Evolutionary conservation across 2,113 vertebrate species (phyloP).

Genomic region (Gymnorhina tibicen): DNA sequence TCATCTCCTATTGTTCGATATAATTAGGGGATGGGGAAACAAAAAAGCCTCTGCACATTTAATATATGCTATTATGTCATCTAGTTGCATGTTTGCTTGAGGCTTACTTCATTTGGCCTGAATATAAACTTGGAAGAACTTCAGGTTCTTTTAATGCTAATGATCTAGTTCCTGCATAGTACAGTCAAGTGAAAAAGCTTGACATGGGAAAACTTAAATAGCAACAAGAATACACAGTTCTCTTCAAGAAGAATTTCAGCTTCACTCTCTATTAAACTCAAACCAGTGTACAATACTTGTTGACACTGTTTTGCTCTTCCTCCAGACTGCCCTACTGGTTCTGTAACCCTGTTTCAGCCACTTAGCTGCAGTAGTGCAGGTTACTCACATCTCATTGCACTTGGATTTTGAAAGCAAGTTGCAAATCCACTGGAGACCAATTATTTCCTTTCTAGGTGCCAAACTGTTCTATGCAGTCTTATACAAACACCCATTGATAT

Average conservation of each 20-base stretch:
- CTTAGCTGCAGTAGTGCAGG: neutral
- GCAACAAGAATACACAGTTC: neutral
- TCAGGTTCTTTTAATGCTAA: constrained; percentile 55
- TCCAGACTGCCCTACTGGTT: neutral
- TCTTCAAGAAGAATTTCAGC: neutral
- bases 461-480: neutral
- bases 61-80: constrained; percentile 37
- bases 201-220: neutral
- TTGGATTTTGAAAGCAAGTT: neutral
- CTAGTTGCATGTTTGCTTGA: constrained; percentile 16
- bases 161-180: constrained; percentile 39
- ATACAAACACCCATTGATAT: neutral
- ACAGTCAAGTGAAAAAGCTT: constrained; percentile 25
- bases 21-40: constrained; percentile 10
- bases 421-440: neutral
- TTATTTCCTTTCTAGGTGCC: neutral
- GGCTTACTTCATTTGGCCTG: constrained; percentile 42
- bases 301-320: neutral
- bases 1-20: neutral
- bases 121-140: constrained; percentile 59
- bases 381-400: neutral
- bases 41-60: constrained; percentile 20
- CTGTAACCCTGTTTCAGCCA: neutral
- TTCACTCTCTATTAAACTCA: neutral
- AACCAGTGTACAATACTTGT: neutral